Evolutionary conservation across 2,113 vertebrate genomes (phyloP), one percentile per base, ranked within the genome.

Genomic region (Aptenodytes forsteri): DNA sequence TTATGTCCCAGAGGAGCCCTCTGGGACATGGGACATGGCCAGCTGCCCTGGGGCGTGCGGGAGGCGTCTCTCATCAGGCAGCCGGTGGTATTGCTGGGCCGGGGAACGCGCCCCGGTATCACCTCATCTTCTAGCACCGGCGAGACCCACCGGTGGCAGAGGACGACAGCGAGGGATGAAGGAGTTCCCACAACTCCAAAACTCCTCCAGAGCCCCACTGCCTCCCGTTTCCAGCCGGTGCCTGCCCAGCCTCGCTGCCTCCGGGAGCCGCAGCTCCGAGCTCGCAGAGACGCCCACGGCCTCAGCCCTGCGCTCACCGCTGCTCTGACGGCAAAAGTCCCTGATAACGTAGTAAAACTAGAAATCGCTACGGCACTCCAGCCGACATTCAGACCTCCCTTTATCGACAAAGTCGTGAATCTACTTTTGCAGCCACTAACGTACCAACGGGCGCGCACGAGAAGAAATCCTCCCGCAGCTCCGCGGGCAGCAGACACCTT

Each of bases 1-100:
- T 50, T 2, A 1, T 1, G 15, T 13, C 56, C 44, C 83, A 4
- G 6, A 19, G 47, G 38, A 72, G 58, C n/a, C n/a, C 44, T 5
- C 1, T 3, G 56, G 86, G 78, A 26, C 38, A 5, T 3, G 56
- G 86, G 78, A 26, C 38, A 5, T 4, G 15, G 52, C 23, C 82
- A 47, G 4, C 27, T 5, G 40, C 44, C 49, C 27, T 3, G 15
- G 32, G 11, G 9, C 8, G 3, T 7, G 32, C 11, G 13, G 6
- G 18, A 14, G 64, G 15, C 3, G 11, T 13, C 50, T 46, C 46
- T 5, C 11, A 4, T 9, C 13, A 1, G 10, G 5, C 86, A 55
- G 79, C 26, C 18, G 29, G 49, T 2, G n/a, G 38, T 2, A 6
- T 0, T 0, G 34, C 84, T 3, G 76, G 42, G 49, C 7, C 3